A percentile compares a stretch with the other conserved stretches of the same genome.
These are phyloP conservation scores for Isichthys henryi DNA, from an alignment of 2,113 vertebrate genomes.

Conservation along the genomic window DNA sequence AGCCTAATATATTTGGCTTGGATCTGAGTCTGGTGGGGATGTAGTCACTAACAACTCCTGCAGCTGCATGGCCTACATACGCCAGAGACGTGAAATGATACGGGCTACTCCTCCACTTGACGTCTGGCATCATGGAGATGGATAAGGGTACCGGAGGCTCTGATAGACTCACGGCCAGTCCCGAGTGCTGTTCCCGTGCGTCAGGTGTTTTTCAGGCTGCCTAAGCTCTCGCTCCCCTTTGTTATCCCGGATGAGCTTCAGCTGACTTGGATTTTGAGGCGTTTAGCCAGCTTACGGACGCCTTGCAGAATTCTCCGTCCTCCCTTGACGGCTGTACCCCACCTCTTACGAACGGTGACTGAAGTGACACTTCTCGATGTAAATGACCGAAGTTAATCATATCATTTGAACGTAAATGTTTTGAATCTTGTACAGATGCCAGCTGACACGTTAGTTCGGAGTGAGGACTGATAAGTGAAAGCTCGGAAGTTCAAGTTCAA, in stretches of 20 bases:
- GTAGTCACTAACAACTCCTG: neutral
- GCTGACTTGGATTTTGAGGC: neutral
- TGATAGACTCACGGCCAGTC: neutral
- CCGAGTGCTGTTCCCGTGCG: neutral
- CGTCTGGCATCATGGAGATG: neutral
- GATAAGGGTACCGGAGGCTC: neutral
- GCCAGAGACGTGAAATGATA: neutral
- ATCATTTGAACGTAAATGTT: neutral
- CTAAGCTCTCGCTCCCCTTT: neutral
- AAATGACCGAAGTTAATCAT: neutral
- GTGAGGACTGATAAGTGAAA: neutral
- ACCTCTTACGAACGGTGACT: neutral
- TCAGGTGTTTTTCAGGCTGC: neutral
- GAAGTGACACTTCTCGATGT: neutral
- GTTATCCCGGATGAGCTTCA: neutral
- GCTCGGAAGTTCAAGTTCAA: neutral
- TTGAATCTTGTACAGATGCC: neutral
- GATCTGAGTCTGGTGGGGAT: neutral
- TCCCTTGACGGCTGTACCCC: neutral
- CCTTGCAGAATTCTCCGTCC: neutral
- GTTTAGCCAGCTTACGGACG: neutral
- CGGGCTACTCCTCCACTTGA: neutral
- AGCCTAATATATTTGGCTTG: neutral
- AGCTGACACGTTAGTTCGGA: neutral
- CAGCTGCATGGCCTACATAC: neutral